Conservation (phyloP, 2,888 invertebrate species). For the Agriotes lineatus region DNA sequence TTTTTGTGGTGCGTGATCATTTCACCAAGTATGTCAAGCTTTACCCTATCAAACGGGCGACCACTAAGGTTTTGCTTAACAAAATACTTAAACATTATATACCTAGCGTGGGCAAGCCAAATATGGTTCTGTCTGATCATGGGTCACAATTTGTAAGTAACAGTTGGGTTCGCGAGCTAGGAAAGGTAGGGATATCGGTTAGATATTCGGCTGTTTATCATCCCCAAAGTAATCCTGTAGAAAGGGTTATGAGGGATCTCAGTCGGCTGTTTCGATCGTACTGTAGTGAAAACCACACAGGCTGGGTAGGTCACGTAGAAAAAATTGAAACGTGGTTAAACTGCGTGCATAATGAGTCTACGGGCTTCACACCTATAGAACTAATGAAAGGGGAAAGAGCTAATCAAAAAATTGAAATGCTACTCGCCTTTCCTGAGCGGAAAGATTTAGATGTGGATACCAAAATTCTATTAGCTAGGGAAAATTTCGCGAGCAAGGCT, state of each 20-base stretch:
- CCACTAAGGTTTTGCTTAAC: background rate
- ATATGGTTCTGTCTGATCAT: constrained; percentile 17
- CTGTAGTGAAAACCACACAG: too few relatives aligned
- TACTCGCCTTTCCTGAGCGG: too few relatives aligned
- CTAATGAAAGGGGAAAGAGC: background rate
- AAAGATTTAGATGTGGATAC: background rate
- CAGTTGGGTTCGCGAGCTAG: background rate
- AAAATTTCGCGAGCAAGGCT: background rate
- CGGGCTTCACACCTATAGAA: too few relatives aligned
- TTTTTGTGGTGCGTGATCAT: background rate
- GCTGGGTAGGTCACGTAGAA: too few relatives aligned
- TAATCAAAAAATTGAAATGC: background rate
- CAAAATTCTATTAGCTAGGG: constrained; percentile 11
- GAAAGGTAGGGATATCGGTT: background rate
- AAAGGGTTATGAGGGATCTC: too few relatives aligned
- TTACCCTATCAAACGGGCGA: constrained; percentile 4
- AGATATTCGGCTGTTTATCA: too few relatives aligned
- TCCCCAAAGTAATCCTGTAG: too few relatives aligned
- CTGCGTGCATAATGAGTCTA: background rate
- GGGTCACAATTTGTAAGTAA: constrained; percentile 10
- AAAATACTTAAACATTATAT: constrained; percentile 12
- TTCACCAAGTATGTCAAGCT: background rate
- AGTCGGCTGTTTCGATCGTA: too few relatives aligned
- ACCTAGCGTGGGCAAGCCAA: background rate
- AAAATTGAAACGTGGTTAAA: constrained; percentile 6